A percentile compares a stretch with the other conserved stretches of the same genome.
Evolutionary conservation across 1,140 invertebrate genomes (phyloP).

Genomic region (Aphelinus atriplicis): DNA sequence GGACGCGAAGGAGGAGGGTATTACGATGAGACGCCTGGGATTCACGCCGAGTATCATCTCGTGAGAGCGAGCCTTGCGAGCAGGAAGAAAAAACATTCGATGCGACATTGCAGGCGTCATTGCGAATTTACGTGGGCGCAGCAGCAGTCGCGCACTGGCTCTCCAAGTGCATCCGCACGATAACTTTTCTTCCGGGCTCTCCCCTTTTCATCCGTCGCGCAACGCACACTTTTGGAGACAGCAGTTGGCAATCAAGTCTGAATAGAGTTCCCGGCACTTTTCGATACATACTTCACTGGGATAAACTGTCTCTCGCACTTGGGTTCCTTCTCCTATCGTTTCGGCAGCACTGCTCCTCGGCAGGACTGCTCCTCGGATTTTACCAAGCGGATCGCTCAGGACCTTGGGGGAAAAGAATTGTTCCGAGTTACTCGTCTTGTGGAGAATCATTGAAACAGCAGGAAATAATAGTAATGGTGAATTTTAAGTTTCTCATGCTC

Average conservation of each 20-base stretch:
- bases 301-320: conserved; percentile 3
- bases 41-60: not conserved
- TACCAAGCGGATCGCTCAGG: not conserved
- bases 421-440: too few species aligned
- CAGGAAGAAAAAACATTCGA: not conserved
- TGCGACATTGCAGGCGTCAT: not conserved
- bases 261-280: not conserved
- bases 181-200: too few species aligned
- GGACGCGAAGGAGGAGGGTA: not conserved
- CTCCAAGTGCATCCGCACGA: too few species aligned
- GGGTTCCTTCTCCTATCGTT: not conserved
- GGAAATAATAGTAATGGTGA: too few species aligned
- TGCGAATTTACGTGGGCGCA: conserved; percentile 15
- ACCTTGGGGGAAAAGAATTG: conserved; percentile 4
- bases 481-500: too few species aligned
- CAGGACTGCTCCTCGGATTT: not conserved
- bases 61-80: not conserved
- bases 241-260: not conserved
- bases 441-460: too few species aligned
- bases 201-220: too few species aligned
- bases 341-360: not conserved
- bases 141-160: too few species aligned
- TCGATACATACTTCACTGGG: conserved; percentile 1
- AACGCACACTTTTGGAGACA: too few species aligned
- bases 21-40: not conserved